These are phyloP conservation scores for Eupristina koningsbergeri DNA, from an alignment of 1,140 invertebrate species.

Conservation along the genomic window DNA sequence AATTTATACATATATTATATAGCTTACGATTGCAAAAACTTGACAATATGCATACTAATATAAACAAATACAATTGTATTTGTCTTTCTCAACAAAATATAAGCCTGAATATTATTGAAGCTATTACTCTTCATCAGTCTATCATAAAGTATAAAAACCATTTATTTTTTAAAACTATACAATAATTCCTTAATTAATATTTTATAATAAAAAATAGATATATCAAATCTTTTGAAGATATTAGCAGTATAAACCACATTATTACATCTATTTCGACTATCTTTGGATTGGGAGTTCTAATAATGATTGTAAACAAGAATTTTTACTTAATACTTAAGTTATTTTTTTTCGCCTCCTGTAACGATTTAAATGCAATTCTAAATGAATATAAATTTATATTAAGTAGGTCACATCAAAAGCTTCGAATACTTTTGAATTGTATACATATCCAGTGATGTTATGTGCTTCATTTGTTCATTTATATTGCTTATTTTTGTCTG, in stretches of 20 bases:
- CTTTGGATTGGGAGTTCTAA: too few species aligned
- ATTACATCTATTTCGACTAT: too few species aligned
- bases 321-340: not conserved
- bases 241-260: too few species aligned
- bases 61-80: not conserved
- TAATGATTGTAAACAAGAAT: too few species aligned
- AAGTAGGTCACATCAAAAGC: constrained; percentile 4
- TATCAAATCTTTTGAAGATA: too few species aligned
- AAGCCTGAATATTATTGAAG: not conserved
- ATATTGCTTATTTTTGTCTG: constrained; percentile 27
- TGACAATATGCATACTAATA: not conserved
- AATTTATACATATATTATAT: not conserved
- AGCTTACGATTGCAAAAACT: not conserved
- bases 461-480: not conserved
- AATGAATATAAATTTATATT: too few species aligned
- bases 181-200: not conserved
- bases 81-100: not conserved
- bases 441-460: not conserved
- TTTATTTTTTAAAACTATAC: not conserved
- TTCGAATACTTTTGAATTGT: not conserved
- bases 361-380: too few species aligned
- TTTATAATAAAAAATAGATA: too few species aligned
- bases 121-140: constrained; percentile 20
- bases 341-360: too few species aligned
- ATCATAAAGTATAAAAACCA: constrained; percentile 21